phyloP scores from a whole-genome alignment of 23 tunicate genomes.

The Halocynthia aurantium region DNA sequence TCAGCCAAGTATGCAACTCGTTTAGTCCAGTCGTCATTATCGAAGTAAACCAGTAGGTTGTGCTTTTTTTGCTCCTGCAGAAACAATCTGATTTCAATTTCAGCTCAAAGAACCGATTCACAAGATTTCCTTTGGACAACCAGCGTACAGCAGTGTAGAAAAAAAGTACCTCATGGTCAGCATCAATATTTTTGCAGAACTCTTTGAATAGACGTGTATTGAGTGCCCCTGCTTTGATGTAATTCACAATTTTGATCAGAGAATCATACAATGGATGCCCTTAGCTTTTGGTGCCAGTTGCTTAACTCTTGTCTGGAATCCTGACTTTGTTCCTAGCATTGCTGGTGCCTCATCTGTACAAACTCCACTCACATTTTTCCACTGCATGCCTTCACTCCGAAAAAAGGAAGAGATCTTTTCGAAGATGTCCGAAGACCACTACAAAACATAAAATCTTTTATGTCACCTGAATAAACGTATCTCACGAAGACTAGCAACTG shows the following conservation, averaged over 20 bases:
- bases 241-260: conserved; percentile 44
- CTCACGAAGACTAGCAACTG: conserved; percentile 65
- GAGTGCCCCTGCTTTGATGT: conserved; percentile 26
- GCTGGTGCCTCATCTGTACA: conserved; percentile 64
- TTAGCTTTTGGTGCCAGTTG: conserved; percentile 36
- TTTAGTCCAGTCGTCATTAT: conserved; percentile 53
- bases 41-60: conserved; percentile 24
- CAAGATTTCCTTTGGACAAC: conserved; percentile 62
- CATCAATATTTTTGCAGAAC: conserved; percentile 48
- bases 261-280: conserved; percentile 52
- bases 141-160: conserved; percentile 51
- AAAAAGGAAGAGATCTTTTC: conserved; percentile 43
- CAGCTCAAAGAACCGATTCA: conserved; percentile 56
- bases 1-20: conserved; percentile 54
- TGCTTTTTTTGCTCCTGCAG: conserved; percentile 29
- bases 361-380: conserved; percentile 56
- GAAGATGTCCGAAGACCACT: conserved; percentile 34
- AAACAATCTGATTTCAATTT: conserved; percentile 24
- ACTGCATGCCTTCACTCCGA: conserved; percentile 39
- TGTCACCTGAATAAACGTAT: conserved; percentile 38
- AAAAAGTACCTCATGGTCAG: conserved; percentile 38
- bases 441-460: conserved; percentile 54
- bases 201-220: conserved; percentile 41
- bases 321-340: conserved; percentile 55
- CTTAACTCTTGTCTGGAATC: conserved; percentile 50